A percentile compares a stretch with the other conserved stretches of the same genome.
Evolutionary conservation across 2,113 vertebrate species (phyloP).

Genomic region (Bos javanicus): DNA sequence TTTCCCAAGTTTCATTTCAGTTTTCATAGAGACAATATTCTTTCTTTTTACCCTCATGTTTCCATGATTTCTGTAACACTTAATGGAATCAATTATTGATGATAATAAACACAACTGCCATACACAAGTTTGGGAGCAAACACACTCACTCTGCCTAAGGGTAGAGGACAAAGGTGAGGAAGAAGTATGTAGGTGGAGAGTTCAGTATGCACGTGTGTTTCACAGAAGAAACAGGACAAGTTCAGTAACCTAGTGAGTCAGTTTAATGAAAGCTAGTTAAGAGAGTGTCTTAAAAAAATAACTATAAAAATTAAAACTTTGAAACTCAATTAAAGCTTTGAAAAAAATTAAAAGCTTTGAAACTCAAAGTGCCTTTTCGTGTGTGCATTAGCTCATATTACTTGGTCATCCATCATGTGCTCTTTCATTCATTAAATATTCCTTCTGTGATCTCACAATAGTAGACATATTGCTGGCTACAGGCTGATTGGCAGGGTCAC

Average conservation of each 20-base stretch:
- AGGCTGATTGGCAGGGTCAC: background rate
- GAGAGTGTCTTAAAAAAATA: background rate
- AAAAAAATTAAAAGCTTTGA: background rate
- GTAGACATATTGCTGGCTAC: background rate
- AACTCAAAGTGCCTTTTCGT: background rate
- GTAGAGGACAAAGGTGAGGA: background rate
- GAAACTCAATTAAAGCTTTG: background rate
- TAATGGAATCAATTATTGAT: background rate
- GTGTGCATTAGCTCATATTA: background rate
- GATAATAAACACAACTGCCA: background rate
- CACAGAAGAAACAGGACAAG: background rate
- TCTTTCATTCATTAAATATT: background rate
- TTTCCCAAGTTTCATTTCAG: background rate
- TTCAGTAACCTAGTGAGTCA: background rate
- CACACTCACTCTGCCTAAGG: background rate
- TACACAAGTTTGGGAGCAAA: background rate
- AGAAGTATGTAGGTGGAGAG: background rate
- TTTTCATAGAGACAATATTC: background rate
- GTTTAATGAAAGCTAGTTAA: background rate
- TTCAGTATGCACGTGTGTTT: fast-evolving
- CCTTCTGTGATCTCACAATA: background rate
- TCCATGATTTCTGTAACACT: background rate
- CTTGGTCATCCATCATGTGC: background rate
- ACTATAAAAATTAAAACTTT: background rate
- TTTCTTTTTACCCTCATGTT: background rate